Evolutionary conservation across 2,888 invertebrate species (phyloP).

Genomic region (Herminia tarsipennalis): DNA sequence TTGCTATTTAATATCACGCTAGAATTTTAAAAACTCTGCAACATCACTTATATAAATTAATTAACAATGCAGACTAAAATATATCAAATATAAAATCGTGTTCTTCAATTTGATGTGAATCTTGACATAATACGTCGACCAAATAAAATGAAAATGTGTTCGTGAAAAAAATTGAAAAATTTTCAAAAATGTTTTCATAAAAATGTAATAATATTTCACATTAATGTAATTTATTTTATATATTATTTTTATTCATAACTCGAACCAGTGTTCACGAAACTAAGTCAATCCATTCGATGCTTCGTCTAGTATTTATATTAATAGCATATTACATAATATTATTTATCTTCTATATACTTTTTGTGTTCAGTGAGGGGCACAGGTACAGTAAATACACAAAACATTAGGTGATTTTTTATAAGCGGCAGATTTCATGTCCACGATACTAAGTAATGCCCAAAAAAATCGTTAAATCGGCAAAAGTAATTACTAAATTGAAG

Average conservation of each 20-base stretch:
- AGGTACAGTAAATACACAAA: too few species aligned
- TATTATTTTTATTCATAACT: background rate
- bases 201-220: background rate
- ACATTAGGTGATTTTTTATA: too few species aligned
- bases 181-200: too few species aligned
- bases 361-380: background rate
- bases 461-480: too few species aligned
- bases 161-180: background rate
- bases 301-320: background rate
- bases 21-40: conserved; percentile 13
- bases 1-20: background rate
- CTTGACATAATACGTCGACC: conserved; percentile 27
- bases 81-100: background rate
- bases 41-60: conserved; percentile 8
- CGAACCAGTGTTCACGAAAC: background rate
- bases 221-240: background rate
- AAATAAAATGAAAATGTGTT: conserved; percentile 11
- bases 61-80: conserved; percentile 2
- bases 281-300: conserved; percentile 1
- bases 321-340: too few species aligned
- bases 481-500: too few species aligned
- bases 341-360: too few species aligned
- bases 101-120: background rate
- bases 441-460: too few species aligned
- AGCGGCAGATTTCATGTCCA: too few species aligned